Evolutionary conservation across 1,140 invertebrate genomes (phyloP), one percentile per base, ranked within the genome.

Genomic region (Euwallacea similis): DNA sequence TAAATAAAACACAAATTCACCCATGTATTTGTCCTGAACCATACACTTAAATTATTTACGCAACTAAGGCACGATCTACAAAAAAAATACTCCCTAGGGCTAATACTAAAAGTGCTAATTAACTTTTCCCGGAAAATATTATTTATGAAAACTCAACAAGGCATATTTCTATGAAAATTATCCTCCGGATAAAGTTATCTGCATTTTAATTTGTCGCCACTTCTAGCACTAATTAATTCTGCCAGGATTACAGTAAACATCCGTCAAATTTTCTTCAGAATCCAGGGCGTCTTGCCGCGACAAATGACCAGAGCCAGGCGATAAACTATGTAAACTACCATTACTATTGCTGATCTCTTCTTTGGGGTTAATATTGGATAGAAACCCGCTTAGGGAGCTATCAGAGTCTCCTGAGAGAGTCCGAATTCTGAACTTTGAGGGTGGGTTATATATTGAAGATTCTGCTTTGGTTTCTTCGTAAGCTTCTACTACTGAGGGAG

Each of bases 231-330:
- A 50, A 50, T 50, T 50, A 50, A 53, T 64, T 64, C 62, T 13
- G 13, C 43, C 59, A 13, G 79, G 74, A 77, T 81, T 73, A 75
- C 79, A 80, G 77, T 78, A 78, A 73, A 79, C 60, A 69, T 80
- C 78, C 7, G 76, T 71, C 21, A 80, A 42, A 73, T 77, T 74
- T 58, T 79, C 79, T 56, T 76, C 75, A 9, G 73, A 76, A 67
- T 81, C 78, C 42, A 82, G 41, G 44, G 80, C 80, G 71, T 81
- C 74, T 71, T 82, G 80, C 43, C 80, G 71, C 6, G 71, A 77
- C 44, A 82, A 73, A 41, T 76, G 78, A 69, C 76, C 64, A 21
- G 72, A 78, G 59, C 76, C 74, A n/a, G 75, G 73, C 10, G 79
- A 79, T 56, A 74, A 69, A 47, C 74, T 74, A n/a, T 72, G 72